phyloP scores from a whole-genome alignment of 2,888 invertebrate species.

The Tiliacea aurago region DNA sequence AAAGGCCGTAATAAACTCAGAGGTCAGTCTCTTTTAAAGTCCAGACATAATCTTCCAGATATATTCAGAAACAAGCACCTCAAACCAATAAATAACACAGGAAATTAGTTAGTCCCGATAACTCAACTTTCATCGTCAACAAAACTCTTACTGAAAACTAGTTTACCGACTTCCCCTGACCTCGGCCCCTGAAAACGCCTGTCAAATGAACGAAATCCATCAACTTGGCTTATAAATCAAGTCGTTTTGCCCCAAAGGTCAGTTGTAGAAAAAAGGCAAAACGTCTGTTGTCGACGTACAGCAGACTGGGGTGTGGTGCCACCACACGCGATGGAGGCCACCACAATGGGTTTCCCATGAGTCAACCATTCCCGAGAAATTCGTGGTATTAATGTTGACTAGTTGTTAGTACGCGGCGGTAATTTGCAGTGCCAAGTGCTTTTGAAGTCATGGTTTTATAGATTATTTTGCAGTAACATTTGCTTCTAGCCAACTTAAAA shows the following conservation, averaged over 20 bases:
- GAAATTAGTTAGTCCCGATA: background rate
- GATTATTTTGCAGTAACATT: slow-evolving; percentile 8
- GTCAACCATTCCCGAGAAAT: slow-evolving; percentile 57
- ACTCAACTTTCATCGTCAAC: background rate
- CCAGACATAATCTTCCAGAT: too few species aligned
- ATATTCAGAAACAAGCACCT: background rate
- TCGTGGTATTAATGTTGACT: slow-evolving; percentile 27
- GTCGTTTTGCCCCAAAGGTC: slow-evolving; percentile 51
- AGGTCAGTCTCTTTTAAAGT: too few species aligned
- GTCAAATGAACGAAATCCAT: slow-evolving; percentile 29
- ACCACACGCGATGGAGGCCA: slow-evolving; percentile 51
- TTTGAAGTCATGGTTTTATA: slow-evolving; percentile 35
- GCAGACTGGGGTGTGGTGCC: slow-evolving; percentile 58
- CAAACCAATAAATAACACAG: background rate
- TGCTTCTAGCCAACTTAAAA: background rate
- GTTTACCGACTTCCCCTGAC: slow-evolving; percentile 25
- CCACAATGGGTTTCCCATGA: slow-evolving; percentile 63
- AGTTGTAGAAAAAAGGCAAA: slow-evolving; percentile 44
- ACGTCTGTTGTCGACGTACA: slow-evolving; percentile 28
- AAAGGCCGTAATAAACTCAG: too few species aligned
- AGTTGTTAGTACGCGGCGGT: slow-evolving; percentile 6
- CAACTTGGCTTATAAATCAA: slow-evolving; percentile 46
- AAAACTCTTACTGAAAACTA: slow-evolving; percentile 1
- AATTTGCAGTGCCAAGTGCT: slow-evolving; percentile 21
- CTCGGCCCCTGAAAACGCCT: slow-evolving; percentile 29